Base-by-base conservation (phyloP, 2,113 vertebrate genomes). In the Eptesicus fuscus region DNA sequence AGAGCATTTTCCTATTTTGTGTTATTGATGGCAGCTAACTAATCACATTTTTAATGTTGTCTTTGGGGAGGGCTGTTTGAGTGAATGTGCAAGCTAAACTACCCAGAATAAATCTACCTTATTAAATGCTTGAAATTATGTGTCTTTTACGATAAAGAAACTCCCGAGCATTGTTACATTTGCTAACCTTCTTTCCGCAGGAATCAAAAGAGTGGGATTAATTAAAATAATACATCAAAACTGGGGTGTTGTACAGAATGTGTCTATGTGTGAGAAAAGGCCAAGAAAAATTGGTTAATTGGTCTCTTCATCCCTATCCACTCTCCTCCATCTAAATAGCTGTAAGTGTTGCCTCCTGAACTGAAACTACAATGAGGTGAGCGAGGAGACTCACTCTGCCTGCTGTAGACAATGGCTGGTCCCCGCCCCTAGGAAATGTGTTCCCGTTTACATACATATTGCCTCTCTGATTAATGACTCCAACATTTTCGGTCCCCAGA, bases 11-110 rank as follows among this genome's bases (percentile, higher is more conserved):
- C 98, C 98, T 99, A 98, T 98, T 99, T 98, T 98, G 98, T 98
- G 98, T 99, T 99, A 99, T 99, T 98, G 99, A 99, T 99, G 98
- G 98, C 98, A 99, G 98, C 98, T 98, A 99, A 99, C 98, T 99
- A 99, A 99, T 99, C 99, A 99, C 98, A 99, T 99, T 99, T 99
- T 99, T 99, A 99, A 99, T 99, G 99, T 98, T 98, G 98, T 99
- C 99, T 99, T 99, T 98, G 98, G 99, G 98, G 98, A 99, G 98
- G 98, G 98, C 98, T 98, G 98, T 98, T 99, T 98, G 98, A 98
- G 98, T 98, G 98, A 98, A 99, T 98, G 98, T 98, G 98, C 98
- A 98, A 98, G 98, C 98, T 98, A 98, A 99, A 99, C 98, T 98
- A 98, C 98, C 98, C 98, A 98, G 98, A 99, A 99, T 99, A 99